Conservation (phyloP, 2,113 vertebrate species). For the Orthonyx spaldingii region DNA sequence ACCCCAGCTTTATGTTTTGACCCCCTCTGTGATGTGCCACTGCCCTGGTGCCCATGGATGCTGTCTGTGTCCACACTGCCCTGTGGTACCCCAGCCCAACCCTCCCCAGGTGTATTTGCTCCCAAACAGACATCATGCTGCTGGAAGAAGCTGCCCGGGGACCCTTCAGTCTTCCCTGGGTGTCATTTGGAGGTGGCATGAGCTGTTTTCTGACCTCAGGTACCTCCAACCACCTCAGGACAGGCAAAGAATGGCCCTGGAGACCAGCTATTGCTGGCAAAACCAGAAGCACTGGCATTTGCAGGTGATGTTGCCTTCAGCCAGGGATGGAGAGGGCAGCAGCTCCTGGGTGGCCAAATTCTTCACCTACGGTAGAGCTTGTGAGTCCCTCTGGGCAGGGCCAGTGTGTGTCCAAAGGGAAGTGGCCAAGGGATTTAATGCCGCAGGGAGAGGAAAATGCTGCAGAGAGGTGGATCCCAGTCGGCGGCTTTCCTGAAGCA, state of each 20-base stretch:
- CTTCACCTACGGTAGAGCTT: background rate
- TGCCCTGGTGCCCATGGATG: background rate
- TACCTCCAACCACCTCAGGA: background rate
- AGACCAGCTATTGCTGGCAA: background rate
- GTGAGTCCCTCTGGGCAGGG: background rate
- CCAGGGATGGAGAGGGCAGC: rapidly evolving
- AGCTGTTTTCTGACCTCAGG: background rate
- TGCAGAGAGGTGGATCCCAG: background rate
- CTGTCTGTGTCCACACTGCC: background rate
- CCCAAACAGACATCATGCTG: background rate
- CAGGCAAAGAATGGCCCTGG: background rate
- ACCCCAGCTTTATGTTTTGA: background rate
- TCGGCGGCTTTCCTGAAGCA: background rate
- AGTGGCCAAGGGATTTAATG: background rate
- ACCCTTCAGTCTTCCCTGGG: rapidly evolving
- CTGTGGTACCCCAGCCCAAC: background rate
- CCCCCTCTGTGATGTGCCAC: background rate
- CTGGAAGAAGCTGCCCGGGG: background rate
- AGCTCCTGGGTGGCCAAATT: background rate
- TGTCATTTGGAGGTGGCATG: background rate
- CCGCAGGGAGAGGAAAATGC: background rate
- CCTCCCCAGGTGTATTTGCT: background rate
- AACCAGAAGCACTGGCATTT: background rate
- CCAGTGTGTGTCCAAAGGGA: background rate
- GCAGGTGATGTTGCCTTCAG: background rate